These are phyloP conservation scores for Eristalis pertinax DNA, from an alignment of 2,888 invertebrate genomes.

Conservation along the genomic window DNA sequence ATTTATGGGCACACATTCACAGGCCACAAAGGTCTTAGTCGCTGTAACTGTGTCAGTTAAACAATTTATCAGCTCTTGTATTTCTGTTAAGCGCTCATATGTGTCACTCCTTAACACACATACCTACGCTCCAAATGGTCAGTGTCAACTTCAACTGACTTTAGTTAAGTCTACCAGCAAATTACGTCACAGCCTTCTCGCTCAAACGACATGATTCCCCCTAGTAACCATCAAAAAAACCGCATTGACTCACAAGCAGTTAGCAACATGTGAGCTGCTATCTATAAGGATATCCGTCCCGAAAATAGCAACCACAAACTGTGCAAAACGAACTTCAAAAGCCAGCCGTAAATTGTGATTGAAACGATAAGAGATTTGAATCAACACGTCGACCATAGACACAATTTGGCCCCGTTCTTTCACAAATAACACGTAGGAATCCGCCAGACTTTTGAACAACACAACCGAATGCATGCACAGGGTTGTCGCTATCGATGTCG, in stretches of 20 bases:
- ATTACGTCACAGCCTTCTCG: too few species aligned
- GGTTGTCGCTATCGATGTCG: background rate
- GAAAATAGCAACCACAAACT: background rate
- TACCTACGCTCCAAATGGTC: too few species aligned
- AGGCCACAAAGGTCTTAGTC: too few species aligned
- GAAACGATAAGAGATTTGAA: background rate
- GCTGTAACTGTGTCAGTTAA: too few species aligned
- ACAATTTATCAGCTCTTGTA: too few species aligned
- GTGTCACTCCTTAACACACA: too few species aligned
- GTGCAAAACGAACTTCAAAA: background rate
- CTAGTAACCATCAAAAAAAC: background rate
- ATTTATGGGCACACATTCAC: too few species aligned
- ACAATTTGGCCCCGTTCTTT: background rate
- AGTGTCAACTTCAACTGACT: too few species aligned
- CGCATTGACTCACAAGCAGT: background rate
- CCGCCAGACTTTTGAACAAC: background rate
- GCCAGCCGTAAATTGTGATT: background rate
- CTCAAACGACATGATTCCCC: too few species aligned
- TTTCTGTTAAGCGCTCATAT: too few species aligned
- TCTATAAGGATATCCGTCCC: background rate
- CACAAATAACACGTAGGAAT: background rate
- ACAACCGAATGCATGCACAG: background rate
- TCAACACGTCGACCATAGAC: background rate
- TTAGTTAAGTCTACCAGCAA: too few species aligned
- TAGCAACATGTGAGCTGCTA: background rate